Conservation (phyloP, 2,888 invertebrate species). For the Amblyjoppa fuscipennis region DNA sequence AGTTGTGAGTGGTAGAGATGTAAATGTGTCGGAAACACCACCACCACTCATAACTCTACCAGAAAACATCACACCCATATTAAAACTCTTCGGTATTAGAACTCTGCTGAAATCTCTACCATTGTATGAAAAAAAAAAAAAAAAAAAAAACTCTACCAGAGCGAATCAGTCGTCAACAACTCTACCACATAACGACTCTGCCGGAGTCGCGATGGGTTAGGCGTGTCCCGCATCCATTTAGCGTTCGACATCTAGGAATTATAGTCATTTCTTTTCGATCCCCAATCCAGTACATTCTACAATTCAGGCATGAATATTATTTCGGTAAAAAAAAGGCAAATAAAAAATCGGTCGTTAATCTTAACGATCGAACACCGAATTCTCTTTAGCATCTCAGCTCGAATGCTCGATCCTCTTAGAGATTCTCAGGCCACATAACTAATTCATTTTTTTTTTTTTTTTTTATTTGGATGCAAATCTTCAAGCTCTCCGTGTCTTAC, state of each 20-base stretch:
- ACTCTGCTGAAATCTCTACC: no score
- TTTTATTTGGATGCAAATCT: slow-evolving; percentile 12
- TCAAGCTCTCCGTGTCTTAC: slow-evolving; percentile 6
- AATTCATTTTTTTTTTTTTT: slow-evolving; percentile 11
- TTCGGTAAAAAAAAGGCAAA: neutral
- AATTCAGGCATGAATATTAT: neutral
- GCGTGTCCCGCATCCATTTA: slow-evolving; percentile 16
- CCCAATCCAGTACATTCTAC: neutral
- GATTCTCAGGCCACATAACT: neutral
- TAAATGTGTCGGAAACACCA: no score
- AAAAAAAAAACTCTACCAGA: no score
- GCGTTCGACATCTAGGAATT: slow-evolving; percentile 27
- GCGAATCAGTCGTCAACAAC: no score
- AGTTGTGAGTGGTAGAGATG: no score
- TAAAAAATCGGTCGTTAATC: neutral
- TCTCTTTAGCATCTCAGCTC: neutral
- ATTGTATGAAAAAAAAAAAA: no score
- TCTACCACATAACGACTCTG: no score
- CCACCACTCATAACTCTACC: no score
- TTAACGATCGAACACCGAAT: no score
- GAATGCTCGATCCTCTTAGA: neutral
- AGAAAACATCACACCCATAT: no score
- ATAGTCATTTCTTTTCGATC: neutral
- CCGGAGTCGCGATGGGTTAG: slow-evolving; percentile 7
- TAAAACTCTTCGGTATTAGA: no score